Conservation (phyloP, 1,140 invertebrate species). For the Euglossa dilemma region DNA sequence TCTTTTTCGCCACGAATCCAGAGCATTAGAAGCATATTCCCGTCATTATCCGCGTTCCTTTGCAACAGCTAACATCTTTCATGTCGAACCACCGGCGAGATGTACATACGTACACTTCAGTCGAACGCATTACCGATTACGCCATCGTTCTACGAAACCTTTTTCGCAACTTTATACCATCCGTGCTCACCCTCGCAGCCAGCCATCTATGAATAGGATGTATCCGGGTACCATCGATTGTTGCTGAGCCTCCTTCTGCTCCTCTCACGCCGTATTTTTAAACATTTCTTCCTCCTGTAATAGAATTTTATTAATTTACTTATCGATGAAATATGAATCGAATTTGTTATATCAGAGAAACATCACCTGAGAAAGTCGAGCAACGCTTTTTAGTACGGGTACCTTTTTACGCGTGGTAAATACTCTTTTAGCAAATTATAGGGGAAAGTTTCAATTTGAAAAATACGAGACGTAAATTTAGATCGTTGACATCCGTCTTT, state of each 20-base stretch:
- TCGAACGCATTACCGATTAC: conserved; percentile 42
- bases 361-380: too few species aligned
- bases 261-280: background rate
- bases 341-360: background rate
- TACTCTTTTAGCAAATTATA: too few species aligned
- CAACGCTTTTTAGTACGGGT: background rate
- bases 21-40: conserved; percentile 22
- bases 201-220: background rate
- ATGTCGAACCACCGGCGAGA: conserved; percentile 18
- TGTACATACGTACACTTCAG: conserved; percentile 15
- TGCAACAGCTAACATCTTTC: conserved; percentile 32
- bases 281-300: background rate
- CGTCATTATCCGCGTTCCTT: conserved; percentile 35
- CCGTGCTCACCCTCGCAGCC: conserved; percentile 22
- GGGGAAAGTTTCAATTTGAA: too few species aligned
- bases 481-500: too few species aligned
- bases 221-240: conserved; percentile 30
- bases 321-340: too few species aligned
- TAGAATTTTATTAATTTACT: background rate
- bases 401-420: background rate
- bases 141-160: conserved; percentile 39
- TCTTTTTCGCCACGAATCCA: conserved; percentile 12
- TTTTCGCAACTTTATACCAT: conserved; percentile 46
- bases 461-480: too few species aligned
- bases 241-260: background rate